These are phyloP conservation scores for Pedicia rivosa DNA, from an alignment of 2,888 invertebrate species.

Conservation along the genomic window DNA sequence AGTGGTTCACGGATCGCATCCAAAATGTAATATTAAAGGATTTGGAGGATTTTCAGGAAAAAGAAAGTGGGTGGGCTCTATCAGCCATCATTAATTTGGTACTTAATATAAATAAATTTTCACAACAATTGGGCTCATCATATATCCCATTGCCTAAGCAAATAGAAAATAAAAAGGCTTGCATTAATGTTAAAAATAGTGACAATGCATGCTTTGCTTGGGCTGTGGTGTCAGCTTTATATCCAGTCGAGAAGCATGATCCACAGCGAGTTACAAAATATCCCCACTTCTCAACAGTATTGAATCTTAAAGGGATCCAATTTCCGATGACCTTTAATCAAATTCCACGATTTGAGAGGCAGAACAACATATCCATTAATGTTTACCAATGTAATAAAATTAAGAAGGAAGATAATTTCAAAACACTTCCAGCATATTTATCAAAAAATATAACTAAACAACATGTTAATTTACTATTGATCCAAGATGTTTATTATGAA, in stretches of 20 bases:
- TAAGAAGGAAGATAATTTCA: not conserved
- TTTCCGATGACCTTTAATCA: slow-evolving; percentile 13
- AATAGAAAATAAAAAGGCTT: slow-evolving; percentile 12
- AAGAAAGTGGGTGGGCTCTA: slow-evolving; percentile 14
- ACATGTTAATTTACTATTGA: not conserved
- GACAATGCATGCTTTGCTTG: slow-evolving; percentile 15
- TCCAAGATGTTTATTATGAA: not conserved
- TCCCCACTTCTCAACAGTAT: slow-evolving; percentile 6
- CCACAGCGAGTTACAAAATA: slow-evolving; percentile 11
- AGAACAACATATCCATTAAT: slow-evolving; percentile 9
- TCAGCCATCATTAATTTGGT: slow-evolving; percentile 8
- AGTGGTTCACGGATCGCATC: not conserved
- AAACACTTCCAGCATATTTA: not conserved
- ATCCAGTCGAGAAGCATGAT: slow-evolving; percentile 10
- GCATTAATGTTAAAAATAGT: slow-evolving; percentile 15
- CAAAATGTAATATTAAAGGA: not conserved
- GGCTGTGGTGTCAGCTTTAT: slow-evolving; percentile 14
- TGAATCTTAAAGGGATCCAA: slow-evolving; percentile 12
- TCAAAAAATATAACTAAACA: not conserved
- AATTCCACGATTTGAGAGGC: slow-evolving; percentile 12
- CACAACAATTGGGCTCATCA: slow-evolving; percentile 11
- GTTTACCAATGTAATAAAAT: slow-evolving; percentile 8
- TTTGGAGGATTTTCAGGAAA: slow-evolving; percentile 16
- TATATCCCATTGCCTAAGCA: slow-evolving; percentile 11
- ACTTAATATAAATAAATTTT: slow-evolving; percentile 13